Evolutionary conservation across 2,113 vertebrate species (phyloP), one percentile per base, ranked within the genome.

Genomic region (Panthera uncia): DNA sequence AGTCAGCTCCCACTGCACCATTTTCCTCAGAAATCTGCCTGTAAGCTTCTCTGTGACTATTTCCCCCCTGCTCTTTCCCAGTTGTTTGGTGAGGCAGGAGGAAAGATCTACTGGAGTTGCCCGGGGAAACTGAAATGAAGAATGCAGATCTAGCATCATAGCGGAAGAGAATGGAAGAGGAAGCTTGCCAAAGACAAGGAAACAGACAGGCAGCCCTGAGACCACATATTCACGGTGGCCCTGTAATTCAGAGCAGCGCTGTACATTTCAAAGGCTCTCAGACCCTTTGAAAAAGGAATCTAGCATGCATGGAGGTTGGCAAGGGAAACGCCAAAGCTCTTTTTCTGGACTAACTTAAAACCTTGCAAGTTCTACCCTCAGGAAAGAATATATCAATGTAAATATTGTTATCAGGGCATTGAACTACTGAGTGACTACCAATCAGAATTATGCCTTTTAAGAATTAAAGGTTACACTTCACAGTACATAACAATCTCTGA

Each of bases 351-450:
- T 85, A 52, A 94, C 41, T 57, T 71, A 73, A 96, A 93, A 81
- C 3, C 41, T 86, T 69, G 10, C 14, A 92, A 66, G 13, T 78
- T 78, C 71, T 41, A n/a, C 11, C 4, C 6, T 33, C 29, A 48
- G 78, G 31, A 73, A 73, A 91, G 66, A 4, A 87, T 29, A 55
- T 78, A 52, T 76, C n/a, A 73, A 8, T 68, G 33, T 80, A 91
- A 94, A 91, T 94, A 91, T 69, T 74, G 33, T 86, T 85, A 52
- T 52, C 48, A 97, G n/a, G 41, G 61, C 45, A 66, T 52, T 50
- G 91, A 84, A 76, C 33, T 76, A 84, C n/a, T 85, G 12, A 88
- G 25, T 12, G 76, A 81, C 19, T 74, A 84, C 19, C 73, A 84
- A 21, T 55, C 21, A 50, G 57, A 94, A 76, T 33, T 38, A 48